phyloP scores from a whole-genome alignment of 2,888 invertebrate species.

The Andrena bicolor region DNA sequence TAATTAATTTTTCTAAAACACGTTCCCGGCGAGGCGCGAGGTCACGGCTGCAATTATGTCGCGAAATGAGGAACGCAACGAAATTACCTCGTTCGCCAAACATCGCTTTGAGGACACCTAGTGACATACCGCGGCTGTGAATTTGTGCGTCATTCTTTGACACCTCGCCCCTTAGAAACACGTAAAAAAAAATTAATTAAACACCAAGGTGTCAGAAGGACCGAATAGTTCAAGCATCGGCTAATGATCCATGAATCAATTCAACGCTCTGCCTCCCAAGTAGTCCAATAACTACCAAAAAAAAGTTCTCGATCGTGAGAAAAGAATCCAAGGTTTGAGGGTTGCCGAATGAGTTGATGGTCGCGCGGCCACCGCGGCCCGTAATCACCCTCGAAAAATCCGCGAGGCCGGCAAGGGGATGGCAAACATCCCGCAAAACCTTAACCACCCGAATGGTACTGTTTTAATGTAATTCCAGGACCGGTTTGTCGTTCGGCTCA shows the following conservation, averaged over 20 bases:
- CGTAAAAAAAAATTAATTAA: neutral
- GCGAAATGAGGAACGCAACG: constrained; percentile 28
- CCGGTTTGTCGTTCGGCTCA: constrained; percentile 75
- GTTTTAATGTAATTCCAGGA: constrained; percentile 76
- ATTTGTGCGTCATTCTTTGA: neutral
- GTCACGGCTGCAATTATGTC: constrained; percentile 31
- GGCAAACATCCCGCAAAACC: constrained; percentile 68
- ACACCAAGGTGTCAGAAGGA: neutral
- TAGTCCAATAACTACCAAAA: neutral
- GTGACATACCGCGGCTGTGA: constrained; percentile 1
- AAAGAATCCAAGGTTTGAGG: neutral
- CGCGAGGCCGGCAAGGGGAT: constrained; percentile 34
- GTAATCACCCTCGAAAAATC: constrained; percentile 48
- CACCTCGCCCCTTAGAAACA: neutral
- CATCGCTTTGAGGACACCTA: constrained; percentile 22
- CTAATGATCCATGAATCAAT: too few species aligned
- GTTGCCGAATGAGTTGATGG: neutral
- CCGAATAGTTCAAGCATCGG: too few species aligned
- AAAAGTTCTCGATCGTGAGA: neutral
- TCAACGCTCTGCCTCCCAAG: neutral
- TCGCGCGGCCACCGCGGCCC: constrained; percentile 4
- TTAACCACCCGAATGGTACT: constrained; percentile 73
- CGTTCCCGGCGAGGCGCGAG: neutral
- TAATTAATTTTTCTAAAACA: constrained; percentile 54
- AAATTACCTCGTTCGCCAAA: constrained; percentile 41